phyloP scores from a whole-genome alignment of 64 coral and sea anemone genomes.

The Montipora foliosa region DNA sequence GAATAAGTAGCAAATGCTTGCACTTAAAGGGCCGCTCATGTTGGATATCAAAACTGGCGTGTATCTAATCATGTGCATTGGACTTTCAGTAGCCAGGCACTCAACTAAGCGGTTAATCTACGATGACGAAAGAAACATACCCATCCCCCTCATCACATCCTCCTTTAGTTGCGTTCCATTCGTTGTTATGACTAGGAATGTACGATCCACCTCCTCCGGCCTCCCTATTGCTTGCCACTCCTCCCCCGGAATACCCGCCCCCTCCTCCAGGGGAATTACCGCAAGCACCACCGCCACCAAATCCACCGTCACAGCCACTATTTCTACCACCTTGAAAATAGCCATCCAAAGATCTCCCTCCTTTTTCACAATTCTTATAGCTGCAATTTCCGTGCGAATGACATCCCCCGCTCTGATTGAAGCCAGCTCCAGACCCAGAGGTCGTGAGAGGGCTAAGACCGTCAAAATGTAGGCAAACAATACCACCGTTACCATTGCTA shows the following conservation, averaged over 20 bases:
- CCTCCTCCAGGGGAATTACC: slow-evolving; percentile 54
- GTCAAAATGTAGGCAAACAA: not conserved
- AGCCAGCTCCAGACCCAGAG: slow-evolving; percentile 55
- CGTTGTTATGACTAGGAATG: not conserved
- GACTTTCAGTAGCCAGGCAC: too few species aligned
- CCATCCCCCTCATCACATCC: slow-evolving; percentile 65
- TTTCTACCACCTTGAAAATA: slow-evolving; percentile 47
- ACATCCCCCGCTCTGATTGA: slow-evolving; percentile 42
- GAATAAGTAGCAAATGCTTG: too few species aligned
- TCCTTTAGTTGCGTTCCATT: slow-evolving; percentile 26
- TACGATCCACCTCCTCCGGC: slow-evolving; percentile 72
- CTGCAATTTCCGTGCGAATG: not conserved
- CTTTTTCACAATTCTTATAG: not conserved
- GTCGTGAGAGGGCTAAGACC: not conserved
- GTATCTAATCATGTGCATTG: too few species aligned
- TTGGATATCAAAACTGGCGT: too few species aligned
- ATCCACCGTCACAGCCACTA: slow-evolving; percentile 71
- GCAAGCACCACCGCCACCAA: slow-evolving; percentile 86
- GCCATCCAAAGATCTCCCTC: slow-evolving; percentile 26
- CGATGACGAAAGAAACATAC: slow-evolving; percentile 40
- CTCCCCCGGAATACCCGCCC: slow-evolving; percentile 85
- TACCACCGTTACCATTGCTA: slow-evolving; percentile 36
- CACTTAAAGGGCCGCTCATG: too few species aligned
- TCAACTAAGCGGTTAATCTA: not conserved
- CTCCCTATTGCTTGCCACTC: not conserved